Conservation (phyloP, 2,888 invertebrate genomes). For the Drosophila helvetica region DNA sequence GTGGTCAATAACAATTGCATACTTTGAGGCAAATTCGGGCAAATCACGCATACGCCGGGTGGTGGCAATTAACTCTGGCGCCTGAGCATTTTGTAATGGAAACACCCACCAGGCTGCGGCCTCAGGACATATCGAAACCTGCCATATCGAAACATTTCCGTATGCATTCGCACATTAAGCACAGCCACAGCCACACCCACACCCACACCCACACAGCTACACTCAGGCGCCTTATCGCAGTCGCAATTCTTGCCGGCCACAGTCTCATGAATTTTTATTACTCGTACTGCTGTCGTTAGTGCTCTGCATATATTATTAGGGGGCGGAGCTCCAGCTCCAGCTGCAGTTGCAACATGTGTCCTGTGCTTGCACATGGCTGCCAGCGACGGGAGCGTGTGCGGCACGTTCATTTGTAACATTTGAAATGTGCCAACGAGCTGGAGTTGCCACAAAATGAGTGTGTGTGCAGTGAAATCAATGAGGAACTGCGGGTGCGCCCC, state of each 20-base stretch:
- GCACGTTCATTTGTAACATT: slow-evolving; percentile 25
- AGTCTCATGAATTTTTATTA: slow-evolving; percentile 77
- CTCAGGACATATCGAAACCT: slow-evolving; percentile 4
- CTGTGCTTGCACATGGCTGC: slow-evolving; percentile 29
- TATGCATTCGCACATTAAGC: slow-evolving; percentile 65
- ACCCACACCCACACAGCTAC: slow-evolving; percentile 22
- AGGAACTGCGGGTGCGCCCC: neutral
- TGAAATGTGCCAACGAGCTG: slow-evolving; percentile 39
- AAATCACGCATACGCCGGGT: slow-evolving; percentile 63
- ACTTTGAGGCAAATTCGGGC: slow-evolving; percentile 52
- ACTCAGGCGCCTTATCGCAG: slow-evolving; percentile 39
- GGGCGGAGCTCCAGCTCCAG: slow-evolving; percentile 12
- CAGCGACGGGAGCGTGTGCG: slow-evolving; percentile 12
- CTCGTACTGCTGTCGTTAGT: slow-evolving; percentile 66
- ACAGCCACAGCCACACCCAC: slow-evolving; percentile 30
- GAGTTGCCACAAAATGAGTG: slow-evolving; percentile 35
- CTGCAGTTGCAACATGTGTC: slow-evolving; percentile 32
- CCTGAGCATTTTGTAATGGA: slow-evolving; percentile 41
- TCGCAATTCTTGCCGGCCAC: slow-evolving; percentile 43
- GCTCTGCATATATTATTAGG: slow-evolving; percentile 76
- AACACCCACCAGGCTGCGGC: neutral
- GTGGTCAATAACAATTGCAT: slow-evolving; percentile 74
- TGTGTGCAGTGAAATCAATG: slow-evolving; percentile 42
- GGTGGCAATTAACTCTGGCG: slow-evolving; percentile 60
- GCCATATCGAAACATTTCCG: slow-evolving; percentile 46